phyloP scores from a whole-genome alignment of 2,888 invertebrate species.

The Drosophila monieri region DNA sequence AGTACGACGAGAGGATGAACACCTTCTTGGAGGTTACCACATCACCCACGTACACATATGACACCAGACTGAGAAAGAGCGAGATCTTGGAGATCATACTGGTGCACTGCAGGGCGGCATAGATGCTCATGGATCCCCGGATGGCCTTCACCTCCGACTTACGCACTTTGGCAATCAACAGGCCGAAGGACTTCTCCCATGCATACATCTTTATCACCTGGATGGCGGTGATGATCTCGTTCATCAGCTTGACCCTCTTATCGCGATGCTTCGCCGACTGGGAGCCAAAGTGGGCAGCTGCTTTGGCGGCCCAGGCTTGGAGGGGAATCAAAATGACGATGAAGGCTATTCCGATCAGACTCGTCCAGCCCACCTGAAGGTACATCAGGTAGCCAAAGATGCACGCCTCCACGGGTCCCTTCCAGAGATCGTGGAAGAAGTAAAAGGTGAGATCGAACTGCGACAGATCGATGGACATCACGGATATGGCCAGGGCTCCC shows the following conservation, averaged over 20 bases:
- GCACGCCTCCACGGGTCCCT: conserved; percentile 89
- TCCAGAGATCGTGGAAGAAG: conserved; percentile 95
- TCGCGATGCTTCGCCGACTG: conserved; percentile 92
- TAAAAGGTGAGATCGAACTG: conserved; percentile 95
- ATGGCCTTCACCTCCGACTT: conserved; percentile 89
- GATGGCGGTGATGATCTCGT: conserved; percentile 93
- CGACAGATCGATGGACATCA: conserved; percentile 97
- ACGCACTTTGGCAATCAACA: conserved; percentile 89
- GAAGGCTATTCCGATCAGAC: conserved; percentile 88
- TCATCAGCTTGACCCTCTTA: conserved; percentile 93
- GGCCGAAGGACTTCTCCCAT: conserved; percentile 92
- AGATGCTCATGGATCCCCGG: conserved; percentile 87
- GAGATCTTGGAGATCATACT: conserved; percentile 92
- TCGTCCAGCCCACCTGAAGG: conserved; percentile 87
- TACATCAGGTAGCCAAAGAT: conserved; percentile 85
- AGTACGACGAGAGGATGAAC: conserved; percentile 92
- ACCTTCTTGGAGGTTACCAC: conserved; percentile 89
- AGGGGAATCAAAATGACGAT: conserved; percentile 89
- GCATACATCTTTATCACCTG: conserved; percentile 95
- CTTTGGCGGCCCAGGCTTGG: conserved; percentile 90
- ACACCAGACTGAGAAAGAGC: conserved; percentile 89
- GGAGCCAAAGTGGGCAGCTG: conserved; percentile 87
- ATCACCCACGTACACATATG: conserved; percentile 87
- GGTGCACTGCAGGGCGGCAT: conserved; percentile 88
- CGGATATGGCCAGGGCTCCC: conserved; percentile 91